Base-by-base conservation (phyloP, 2,888 invertebrate species). In the Standfussiana lucernea region DNA sequence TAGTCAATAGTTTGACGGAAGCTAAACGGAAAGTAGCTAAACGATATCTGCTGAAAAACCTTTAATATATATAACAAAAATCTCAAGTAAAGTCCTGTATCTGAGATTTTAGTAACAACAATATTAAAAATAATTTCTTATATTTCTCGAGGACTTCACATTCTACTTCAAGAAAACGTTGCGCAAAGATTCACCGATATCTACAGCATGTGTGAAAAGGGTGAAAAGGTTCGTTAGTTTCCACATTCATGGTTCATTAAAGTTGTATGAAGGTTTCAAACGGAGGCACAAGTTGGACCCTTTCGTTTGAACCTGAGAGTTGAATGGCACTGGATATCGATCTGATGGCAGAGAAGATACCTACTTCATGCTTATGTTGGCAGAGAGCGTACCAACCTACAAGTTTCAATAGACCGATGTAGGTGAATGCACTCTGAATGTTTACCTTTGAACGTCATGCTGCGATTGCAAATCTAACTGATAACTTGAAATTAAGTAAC, bases 231-330 rank as follows among this genome's bases (percentile, higher is more conserved):
- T 87, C 85, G 78, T 86, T 80, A 86, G 85, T 77, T 75, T 77
- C 75, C 72, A 77, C 80, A 85, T 79, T 80, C 87, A 87, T 69
- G 71, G 77, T 77, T 86, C 86, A 86, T 86, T 87, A 83, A 85
- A 87, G 80, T 87, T 80, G 80, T 68, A 84, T 68, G 68, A 83
- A 84, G 77, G 83, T 73, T 68, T 73, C 73, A 59, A 65, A 73
- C 67, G 45, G 70, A 73, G 59, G 66, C 59, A 50, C 67, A 64
- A 80, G 77, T 72, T 71, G 70, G 68, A 65, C 84, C 80, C 84
- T 83, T 80, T 56, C 76, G 56, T 45, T 67, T 62, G 77, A 77
- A 72, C 70, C 72, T 84, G 62, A 28, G 65, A 80, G 70, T 76
- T 84, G 84, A 83, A 84, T 83, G 47, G 73, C 65, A 42, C 69